A percentile compares a stretch with the other conserved stretches of the same genome.
Conservation (phyloP, 1,140 invertebrate genomes). For the Berghia stephanieae region DNA sequence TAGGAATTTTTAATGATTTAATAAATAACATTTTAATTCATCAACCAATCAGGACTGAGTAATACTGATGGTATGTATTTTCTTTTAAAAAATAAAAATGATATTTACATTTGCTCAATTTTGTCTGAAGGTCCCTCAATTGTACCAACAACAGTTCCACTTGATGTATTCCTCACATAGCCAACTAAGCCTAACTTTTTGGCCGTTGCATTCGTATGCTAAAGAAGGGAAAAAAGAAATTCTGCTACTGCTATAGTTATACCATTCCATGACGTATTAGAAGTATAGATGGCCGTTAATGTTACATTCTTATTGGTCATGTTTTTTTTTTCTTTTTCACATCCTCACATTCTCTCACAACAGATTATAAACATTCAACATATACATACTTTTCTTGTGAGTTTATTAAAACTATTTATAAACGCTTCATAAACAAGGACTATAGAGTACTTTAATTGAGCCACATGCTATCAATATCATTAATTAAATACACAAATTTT, state of each 20-base stretch:
- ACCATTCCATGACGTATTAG: neutral
- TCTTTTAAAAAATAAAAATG: slow-evolving; percentile 6
- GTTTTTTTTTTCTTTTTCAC: too few species aligned
- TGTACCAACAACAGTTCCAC: slow-evolving; percentile 77
- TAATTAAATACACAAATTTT: too few species aligned
- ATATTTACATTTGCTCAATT: slow-evolving; percentile 76
- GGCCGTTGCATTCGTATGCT: slow-evolving; percentile 77
- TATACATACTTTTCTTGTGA: too few species aligned
- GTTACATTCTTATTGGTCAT: neutral
- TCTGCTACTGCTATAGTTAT: neutral
- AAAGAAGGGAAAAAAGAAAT: slow-evolving; percentile 21
- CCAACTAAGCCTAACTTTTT: slow-evolving; percentile 75
- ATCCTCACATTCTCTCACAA: too few species aligned
- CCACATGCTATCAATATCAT: too few species aligned
- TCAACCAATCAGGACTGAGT: neutral
- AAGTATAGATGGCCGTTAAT: neutral
- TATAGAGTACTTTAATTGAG: too few species aligned
- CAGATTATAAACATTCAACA: too few species aligned
- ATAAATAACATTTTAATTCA: neutral
- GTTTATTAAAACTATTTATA: too few species aligned
- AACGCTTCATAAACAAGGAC: too few species aligned
- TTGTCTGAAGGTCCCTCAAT: slow-evolving; percentile 75
- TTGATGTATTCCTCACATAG: slow-evolving; percentile 80
- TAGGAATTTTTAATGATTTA: neutral
- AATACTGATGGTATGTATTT: neutral